These are phyloP conservation scores for Neoscelio sp. DNA, from an alignment of 2,888 invertebrate species.

Conservation along the genomic window DNA sequence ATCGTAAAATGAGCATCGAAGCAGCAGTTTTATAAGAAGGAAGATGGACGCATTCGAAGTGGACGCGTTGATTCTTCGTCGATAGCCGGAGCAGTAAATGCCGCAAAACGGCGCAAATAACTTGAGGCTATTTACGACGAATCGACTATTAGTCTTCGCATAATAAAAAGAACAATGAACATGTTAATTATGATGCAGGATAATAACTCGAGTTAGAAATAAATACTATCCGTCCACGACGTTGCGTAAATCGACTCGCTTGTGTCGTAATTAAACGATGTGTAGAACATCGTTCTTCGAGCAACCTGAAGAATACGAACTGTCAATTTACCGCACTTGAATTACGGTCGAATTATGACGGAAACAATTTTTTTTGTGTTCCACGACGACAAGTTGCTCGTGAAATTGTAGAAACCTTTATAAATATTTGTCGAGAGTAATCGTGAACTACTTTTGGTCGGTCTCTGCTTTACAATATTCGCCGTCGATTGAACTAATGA, in stretches of 20 bases:
- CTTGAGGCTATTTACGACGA: conserved; percentile 33
- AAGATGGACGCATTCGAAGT: no score
- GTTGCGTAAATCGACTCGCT: conserved; percentile 47
- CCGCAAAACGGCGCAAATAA: conserved; percentile 34
- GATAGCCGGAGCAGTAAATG: conserved; percentile 17
- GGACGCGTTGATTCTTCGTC: conserved; percentile 9
- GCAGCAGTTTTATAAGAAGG: background rate
- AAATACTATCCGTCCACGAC: conserved; percentile 38
- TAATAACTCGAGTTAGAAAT: conserved; percentile 58
- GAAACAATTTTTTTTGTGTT: no score
- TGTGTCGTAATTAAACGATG: conserved; percentile 39
- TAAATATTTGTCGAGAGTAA: no score
- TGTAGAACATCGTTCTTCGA: conserved; percentile 18
- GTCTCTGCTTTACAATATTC: no score
- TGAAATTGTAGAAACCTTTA: no score
- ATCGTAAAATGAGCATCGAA: no score
- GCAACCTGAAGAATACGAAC: conserved; percentile 13
- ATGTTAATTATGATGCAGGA: conserved; percentile 56
- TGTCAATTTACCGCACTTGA: conserved; percentile 23
- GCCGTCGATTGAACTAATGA: no score
- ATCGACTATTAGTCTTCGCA: conserved; percentile 53
- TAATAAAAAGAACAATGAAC: conserved; percentile 56
- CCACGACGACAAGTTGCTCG: no score
- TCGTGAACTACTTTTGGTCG: no score
- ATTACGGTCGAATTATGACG: no score